Evolutionary conservation across 2,797 vertebrate species (phyloP).

Genomic region (Enteromius trimaculatus): DNA sequence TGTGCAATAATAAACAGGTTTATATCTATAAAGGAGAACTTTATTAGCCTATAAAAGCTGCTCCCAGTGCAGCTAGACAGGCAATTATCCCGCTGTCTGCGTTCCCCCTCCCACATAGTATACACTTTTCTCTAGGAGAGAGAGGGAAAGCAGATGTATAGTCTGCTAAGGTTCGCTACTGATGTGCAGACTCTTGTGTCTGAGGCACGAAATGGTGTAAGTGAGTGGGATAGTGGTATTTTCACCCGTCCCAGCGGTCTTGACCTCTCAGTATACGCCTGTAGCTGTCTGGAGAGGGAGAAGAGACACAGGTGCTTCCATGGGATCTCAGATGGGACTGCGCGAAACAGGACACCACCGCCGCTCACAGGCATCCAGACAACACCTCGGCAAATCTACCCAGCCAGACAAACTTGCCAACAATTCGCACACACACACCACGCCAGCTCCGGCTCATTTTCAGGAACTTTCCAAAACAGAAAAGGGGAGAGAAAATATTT

Average conservation of each 20-base stretch:
- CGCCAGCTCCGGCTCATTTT: conserved; percentile 2
- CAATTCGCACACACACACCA: conserved; percentile 60
- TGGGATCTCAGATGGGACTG: conserved; percentile 29
- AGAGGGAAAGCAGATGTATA: conserved; percentile 46
- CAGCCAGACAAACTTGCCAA: conserved; percentile 65
- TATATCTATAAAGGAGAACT: conserved; percentile 42
- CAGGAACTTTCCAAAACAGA: conserved; percentile 55
- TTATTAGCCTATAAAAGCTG: conserved; percentile 40
- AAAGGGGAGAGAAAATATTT: neutral
- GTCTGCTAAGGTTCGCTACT: conserved; percentile 29
- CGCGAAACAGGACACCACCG: conserved; percentile 69
- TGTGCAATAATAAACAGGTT: conserved; percentile 28
- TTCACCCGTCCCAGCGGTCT: conserved; percentile 11
- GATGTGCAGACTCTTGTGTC: conserved; percentile 31
- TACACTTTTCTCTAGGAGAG: conserved; percentile 11
- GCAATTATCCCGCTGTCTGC: conserved; percentile 45
- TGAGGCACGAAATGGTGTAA: conserved; percentile 16
- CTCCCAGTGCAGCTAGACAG: conserved; percentile 33
- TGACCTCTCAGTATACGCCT: conserved; percentile 24
- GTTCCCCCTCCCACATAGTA: conserved; percentile 31
- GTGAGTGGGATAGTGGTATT: conserved; percentile 13
- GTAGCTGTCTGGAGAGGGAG: conserved; percentile 22
- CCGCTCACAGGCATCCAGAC: conserved; percentile 76
- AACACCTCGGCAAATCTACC: conserved; percentile 73
- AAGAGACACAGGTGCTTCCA: conserved; percentile 50